Percentiles rank a stretch among this genome's conserved stretches.
These are phyloP conservation scores for Esox niger DNA, from an alignment of 2,113 vertebrate genomes.

Conservation along the genomic window DNA sequence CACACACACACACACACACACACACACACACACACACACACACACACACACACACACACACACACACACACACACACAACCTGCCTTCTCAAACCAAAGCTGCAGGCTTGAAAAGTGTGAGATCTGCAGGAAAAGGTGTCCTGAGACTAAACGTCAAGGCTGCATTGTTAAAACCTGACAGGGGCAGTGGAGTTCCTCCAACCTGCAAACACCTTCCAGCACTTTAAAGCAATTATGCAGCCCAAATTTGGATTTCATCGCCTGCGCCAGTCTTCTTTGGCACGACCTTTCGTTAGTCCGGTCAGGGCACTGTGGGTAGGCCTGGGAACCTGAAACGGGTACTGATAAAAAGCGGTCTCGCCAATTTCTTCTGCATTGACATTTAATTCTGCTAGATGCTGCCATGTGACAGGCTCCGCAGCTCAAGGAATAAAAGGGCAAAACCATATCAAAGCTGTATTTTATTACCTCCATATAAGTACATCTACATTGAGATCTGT, in stretches of 20 bases:
- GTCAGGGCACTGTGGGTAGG: slow-evolving; percentile 21
- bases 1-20: too few relatives aligned
- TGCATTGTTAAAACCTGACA: background rate
- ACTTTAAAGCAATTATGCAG: slow-evolving; percentile 28
- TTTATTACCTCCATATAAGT: slow-evolving; percentile 24
- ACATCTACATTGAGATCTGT: slow-evolving; percentile 23
- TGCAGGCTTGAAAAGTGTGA: slow-evolving; percentile 5
- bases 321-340: slow-evolving; percentile 3
- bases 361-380: slow-evolving; percentile 46
- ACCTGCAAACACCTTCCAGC: background rate
- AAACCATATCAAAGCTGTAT: slow-evolving; percentile 31
- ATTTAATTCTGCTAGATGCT: slow-evolving; percentile 47
- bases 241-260: slow-evolving; percentile 31
- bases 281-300: slow-evolving; percentile 36
- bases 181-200: background rate
- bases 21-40: too few relatives aligned
- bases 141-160: background rate
- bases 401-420: slow-evolving; percentile 29
- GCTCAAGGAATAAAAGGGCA: slow-evolving; percentile 47
- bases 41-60: background rate
- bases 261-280: slow-evolving; percentile 22
- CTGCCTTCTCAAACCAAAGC: too few relatives aligned
- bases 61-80: slow-evolving; percentile 20
- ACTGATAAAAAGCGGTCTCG: slow-evolving; percentile 27
- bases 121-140: background rate